Base-by-base conservation (phyloP, 2,797 vertebrate species). In the Anniella stebbinsi region DNA sequence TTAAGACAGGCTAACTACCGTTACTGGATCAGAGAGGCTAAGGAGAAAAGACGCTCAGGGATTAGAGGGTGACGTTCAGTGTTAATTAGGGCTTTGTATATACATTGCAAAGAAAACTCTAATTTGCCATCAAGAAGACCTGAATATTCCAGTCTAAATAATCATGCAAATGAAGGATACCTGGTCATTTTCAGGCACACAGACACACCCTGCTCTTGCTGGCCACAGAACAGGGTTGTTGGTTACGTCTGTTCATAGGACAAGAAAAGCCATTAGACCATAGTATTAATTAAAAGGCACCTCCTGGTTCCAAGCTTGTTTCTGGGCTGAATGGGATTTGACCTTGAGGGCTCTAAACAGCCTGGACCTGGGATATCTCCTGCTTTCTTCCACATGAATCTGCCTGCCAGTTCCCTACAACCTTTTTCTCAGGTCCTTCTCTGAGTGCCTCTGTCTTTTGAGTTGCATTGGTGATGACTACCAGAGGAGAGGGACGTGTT, bases 241-340 rank as follows among this genome's bases (percentile, higher is more conserved):
- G 41, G 82, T 12, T 97, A 96, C 96, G 94, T 93, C 96, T 41
- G 96, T 97, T 97, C 95, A 95, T 95, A 97, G 97, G 96, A 96
- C 84, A 97, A 97, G 38, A 51, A 51, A 8, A 48, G 2, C 60
- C 18, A 63, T 25, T 23, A 38, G 36, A 38, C 5, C 36, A 38
- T 21, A 7, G 2, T 57, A 57, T 63, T 25, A 63, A n/a, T 63
- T 63, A 63, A 63, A 63, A 63, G 21, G 21, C 18, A 15, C 5
- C 3, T 15, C 38, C 38, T 75, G 73, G 36, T 23, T 38, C 18
- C 73, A 41, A 41, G 17, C 9, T 30, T 5, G 48, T 3, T 30
- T 51, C 38, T 41, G 36, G 38, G 18, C 17, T 30, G 41, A 45
- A 5, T 1, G 21, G 33, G 12, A 41, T n/a, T 57, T 80, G 51